Percentiles rank a stretch among this genome's conserved stretches.
phyloP scores from a whole-genome alignment of 1,140 invertebrate species.

The Cydia splendana region DNA sequence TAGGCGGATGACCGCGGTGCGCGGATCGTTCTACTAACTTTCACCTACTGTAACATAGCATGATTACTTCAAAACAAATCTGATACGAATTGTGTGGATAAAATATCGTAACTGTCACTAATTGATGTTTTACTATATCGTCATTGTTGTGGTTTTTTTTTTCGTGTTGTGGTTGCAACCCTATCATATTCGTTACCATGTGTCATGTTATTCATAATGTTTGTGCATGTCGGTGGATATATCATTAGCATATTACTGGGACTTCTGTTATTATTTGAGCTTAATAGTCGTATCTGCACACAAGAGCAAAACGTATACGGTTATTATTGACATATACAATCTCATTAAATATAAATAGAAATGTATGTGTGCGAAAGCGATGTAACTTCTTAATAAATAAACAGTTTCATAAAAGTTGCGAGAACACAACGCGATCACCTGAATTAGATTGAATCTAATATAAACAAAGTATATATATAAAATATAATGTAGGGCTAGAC shows the following conservation, averaged over 20 bases:
- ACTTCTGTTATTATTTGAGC: not conserved
- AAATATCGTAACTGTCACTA: constrained; percentile 23
- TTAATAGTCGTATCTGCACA: not conserved
- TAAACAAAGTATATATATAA: not conserved
- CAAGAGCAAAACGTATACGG: not conserved
- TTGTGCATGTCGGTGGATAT: constrained; percentile 43
- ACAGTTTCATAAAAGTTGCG: not conserved
- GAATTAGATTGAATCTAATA: not conserved
- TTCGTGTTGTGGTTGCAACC: constrained; percentile 20
- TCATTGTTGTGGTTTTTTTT: constrained; percentile 19
- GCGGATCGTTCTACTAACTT: constrained; percentile 47
- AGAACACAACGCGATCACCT: not conserved
- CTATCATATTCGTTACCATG: constrained; percentile 14
- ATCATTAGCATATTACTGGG: constrained; percentile 19
- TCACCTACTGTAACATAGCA: constrained; percentile 44
- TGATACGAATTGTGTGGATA: constrained; percentile 5
- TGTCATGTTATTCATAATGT: constrained; percentile 39
- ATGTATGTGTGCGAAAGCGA: no score
- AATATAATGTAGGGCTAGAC: constrained; percentile 11
- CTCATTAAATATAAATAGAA: no score
- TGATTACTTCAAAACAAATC: constrained; percentile 48
- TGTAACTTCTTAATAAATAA: not conserved
- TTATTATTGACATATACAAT: not conserved
- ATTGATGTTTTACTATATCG: not conserved
- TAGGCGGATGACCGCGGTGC: constrained; percentile 53